These are phyloP conservation scores for Paedocypris micromegethes DNA, from an alignment of 2,797 vertebrate genomes.

Conservation along the genomic window DNA sequence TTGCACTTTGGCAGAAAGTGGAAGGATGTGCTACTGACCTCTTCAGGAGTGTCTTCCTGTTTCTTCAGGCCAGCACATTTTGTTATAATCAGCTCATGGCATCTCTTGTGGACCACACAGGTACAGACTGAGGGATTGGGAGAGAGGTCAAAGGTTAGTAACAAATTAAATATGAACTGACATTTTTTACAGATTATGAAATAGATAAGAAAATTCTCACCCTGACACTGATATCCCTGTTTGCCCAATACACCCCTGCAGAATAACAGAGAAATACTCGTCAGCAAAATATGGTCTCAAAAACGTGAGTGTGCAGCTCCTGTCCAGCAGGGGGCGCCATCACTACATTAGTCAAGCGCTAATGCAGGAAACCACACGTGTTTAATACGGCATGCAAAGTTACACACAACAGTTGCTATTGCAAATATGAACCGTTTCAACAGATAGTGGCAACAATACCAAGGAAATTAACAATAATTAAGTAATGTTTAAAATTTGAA, in stretches of 20 bases:
- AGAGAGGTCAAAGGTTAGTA: background rate
- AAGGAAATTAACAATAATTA: background rate
- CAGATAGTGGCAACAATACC: background rate
- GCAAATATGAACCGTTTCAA: background rate
- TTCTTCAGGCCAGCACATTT: conserved; percentile 97
- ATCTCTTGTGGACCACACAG: conserved; percentile 97
- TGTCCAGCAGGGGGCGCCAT: conserved; percentile 44
- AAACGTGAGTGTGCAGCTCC: background rate
- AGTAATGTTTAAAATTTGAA: no score
- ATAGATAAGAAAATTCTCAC: conserved; percentile 71
- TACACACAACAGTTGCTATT: conserved; percentile 26
- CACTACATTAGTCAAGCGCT: conserved; percentile 27
- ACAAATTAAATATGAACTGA: background rate
- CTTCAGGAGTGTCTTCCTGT: conserved; percentile 87
- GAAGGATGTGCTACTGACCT: conserved; percentile 67
- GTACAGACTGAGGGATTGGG: conserved; percentile 79
- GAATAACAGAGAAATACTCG: conserved; percentile 43
- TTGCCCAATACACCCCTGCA: conserved; percentile 97
- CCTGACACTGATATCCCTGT: conserved; percentile 99
- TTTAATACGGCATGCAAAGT: conserved; percentile 38
- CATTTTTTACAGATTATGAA: background rate
- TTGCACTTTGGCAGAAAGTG: background rate
- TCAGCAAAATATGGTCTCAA: conserved; percentile 11
- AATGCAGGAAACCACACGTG: conserved; percentile 38
- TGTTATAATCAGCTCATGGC: conserved; percentile 97